Evolutionary conservation across 2,797 vertebrate genomes (phyloP), one percentile per base, ranked within the genome.

Genomic region (Masticophis lateralis): DNA sequence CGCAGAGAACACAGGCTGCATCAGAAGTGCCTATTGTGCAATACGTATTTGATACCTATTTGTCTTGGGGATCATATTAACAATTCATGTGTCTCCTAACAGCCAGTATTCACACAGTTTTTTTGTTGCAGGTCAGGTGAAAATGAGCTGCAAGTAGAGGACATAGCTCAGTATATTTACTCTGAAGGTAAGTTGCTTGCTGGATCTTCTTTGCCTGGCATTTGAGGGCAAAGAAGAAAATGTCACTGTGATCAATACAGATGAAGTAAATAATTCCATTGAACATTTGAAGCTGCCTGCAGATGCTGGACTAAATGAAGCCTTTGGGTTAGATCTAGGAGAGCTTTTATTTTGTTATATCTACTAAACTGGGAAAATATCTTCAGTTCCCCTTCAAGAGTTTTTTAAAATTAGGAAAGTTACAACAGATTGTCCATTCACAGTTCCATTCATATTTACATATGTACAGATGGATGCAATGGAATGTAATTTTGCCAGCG

Each of bases 81-180:
- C 53, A 69, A 59, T 32, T 28, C 11, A 37, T 63, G 32, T 27
- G 28, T 59, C 61, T 47, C 61, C 13, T 60, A 10, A 88, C 16
- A 28, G 9, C 59, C 53, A 60, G 20, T 11, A 61, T 51, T 93
- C 32, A 43, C 14, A 20, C 66, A 74, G 47, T 93, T 25, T 91
- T 27, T 91, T 32, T 91, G 22, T 86, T 93, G 32, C 74, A 93
- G 93, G 90, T 89, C 90, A 53, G n/a, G 56, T 88, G 92, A 91
- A 51, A 93, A 89, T 32, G 93, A 93, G 32, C 90, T 91, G 59
- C 93, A 79, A 86, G 47, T 86, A 86, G 93, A 93, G 13, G 93
- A 93, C 59, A n/a, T 66, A 6, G 5, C 90, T 51, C 93, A 86
- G 51, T 37, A 74, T 25, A 14, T 55, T 32, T 89, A 53, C 83